Evolutionary conservation across 2,888 invertebrate genomes (phyloP), one percentile per base, ranked within the genome.

Genomic region (Brachyopa scutellaris): DNA sequence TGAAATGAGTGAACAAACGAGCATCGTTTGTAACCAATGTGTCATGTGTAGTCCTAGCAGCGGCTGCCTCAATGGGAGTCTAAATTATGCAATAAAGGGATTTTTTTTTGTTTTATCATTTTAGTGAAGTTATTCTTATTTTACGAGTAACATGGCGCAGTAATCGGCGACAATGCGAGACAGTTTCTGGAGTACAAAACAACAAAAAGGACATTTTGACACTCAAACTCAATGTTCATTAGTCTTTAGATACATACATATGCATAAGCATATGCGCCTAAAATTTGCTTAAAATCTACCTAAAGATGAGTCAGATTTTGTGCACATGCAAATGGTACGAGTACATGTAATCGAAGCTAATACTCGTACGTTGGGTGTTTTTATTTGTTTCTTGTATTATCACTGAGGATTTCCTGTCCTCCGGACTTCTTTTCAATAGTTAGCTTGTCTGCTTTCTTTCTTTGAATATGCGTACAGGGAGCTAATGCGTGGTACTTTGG

Each of bases 1-100:
- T 42, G 64, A 59, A 82, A 76, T 70, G 64, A 72, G 66, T 61
- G 61, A 82, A 82, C 82, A 82, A 82, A 77, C 77, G 80, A 82
- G 53, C 82, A 77, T 82, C 77, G 77, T 82, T 82, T 72, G 70
- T 72, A 82, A 66, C 70, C 70, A 70, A 82, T 82, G 77, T 82
- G 77, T 82, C 82, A 82, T 82, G 77, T 49, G 66, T 61, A 70
- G 66, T 55, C 47, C 59, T 59, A 76, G 51, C 45, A 33, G 62
- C 38, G 29, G 55, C 15, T 51, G 17, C 17, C 76, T 82, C 80
- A 82, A 76, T 66, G 76, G 76, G 59, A 80, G 67, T 59, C 70
- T 76, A 76, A 76, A 82, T 82, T 76, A 66, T 70, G 76, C 53
- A 82, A 77, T 66, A 82, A 82, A 72, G 53, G 38, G 26, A 53